phyloP scores from a whole-genome alignment of 2,888 invertebrate genomes.

The Sicus ferrugineus region DNA sequence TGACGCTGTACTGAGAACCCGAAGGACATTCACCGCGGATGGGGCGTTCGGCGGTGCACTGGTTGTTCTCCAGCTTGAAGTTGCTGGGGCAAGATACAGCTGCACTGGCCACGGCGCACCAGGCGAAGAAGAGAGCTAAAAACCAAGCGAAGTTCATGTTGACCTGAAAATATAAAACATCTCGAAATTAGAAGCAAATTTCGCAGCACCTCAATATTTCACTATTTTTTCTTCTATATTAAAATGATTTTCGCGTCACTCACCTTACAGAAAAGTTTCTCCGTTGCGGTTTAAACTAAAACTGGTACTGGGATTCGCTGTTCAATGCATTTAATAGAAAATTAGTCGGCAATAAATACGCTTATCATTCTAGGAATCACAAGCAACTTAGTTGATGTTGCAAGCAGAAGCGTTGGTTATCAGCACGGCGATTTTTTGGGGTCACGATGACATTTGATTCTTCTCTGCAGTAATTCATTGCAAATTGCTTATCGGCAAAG shows the following conservation, averaged over 20 bases:
- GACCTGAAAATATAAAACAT: conserved; percentile 16
- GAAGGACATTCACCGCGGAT: conserved; percentile 57
- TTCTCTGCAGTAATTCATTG: background rate
- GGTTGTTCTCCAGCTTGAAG: conserved; percentile 41
- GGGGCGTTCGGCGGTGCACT: conserved; percentile 52
- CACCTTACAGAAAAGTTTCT: background rate
- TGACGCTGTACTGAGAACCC: conserved; percentile 49
- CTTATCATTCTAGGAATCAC: no score
- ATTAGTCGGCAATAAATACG: background rate
- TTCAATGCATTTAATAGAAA: background rate
- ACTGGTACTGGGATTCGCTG: background rate
- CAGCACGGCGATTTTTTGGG: background rate
- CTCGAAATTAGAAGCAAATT: background rate
- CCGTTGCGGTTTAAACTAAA: background rate
- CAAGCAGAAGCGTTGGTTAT: no score
- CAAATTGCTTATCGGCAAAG: background rate
- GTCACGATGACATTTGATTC: background rate
- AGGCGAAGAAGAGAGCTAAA: conserved; percentile 51
- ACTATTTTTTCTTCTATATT: background rate
- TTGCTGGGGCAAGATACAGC: conserved; percentile 49
- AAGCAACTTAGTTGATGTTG: no score
- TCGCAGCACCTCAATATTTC: background rate
- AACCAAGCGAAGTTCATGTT: conserved; percentile 56
- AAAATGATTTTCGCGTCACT: background rate
- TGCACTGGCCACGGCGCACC: no score